Evolutionary conservation across 2,797 vertebrate species (phyloP).

Genomic region (Lophotriccus pileatus): DNA sequence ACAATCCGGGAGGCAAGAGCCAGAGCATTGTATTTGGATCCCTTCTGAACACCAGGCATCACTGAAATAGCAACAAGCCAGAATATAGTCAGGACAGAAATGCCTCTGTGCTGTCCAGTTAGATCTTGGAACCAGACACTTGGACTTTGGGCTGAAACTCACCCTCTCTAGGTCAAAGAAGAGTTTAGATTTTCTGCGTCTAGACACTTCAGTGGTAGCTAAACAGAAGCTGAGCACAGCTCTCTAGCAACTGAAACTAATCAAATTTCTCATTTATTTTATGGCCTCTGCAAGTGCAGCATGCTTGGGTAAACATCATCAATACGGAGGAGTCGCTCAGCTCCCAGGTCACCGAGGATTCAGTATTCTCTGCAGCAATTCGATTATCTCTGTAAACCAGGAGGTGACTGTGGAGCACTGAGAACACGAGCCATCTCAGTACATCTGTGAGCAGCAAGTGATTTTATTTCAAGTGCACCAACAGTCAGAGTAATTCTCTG

Average conservation of each 20-base stretch:
- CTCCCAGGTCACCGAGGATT: not conserved
- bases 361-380: not conserved
- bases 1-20: not conserved
- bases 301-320: conserved; percentile 19
- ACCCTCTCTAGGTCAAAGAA: not conserved
- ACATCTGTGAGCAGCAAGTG: not conserved
- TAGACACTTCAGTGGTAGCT: not conserved
- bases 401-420: not conserved
- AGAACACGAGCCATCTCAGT: not conserved
- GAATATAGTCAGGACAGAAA: not conserved
- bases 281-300: not conserved
- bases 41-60: not conserved
- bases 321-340: not conserved
- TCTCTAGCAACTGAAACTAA: conserved; percentile 17
- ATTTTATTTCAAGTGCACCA: not conserved
- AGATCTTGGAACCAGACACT: not conserved
- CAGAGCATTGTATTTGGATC: not conserved
- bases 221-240: not conserved
- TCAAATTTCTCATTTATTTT: conserved; percentile 47
- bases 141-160: not conserved
- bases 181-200: not conserved
- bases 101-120: not conserved
- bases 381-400: not conserved
- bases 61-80: not conserved
- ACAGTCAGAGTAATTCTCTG: not conserved